A percentile compares a stretch with the other conserved stretches of the same genome.
Evolutionary conservation across 2,113 vertebrate species (phyloP).

Genomic region (Brienomyrus brachyistius): DNA sequence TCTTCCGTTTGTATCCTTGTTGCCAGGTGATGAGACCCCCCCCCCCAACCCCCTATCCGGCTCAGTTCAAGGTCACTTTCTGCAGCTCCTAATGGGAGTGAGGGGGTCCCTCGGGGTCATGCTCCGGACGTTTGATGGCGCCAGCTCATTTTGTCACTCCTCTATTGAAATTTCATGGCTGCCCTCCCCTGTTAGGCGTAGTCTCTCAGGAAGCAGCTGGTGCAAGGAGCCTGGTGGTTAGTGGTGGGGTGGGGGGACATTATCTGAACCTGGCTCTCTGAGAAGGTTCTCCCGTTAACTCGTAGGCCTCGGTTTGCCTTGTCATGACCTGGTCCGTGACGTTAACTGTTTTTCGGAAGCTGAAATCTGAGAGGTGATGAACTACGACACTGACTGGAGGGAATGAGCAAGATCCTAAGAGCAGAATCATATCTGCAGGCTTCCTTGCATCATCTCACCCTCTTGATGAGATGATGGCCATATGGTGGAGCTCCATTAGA

Average conservation of each 20-base stretch:
- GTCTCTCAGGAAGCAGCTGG: conserved; percentile 15
- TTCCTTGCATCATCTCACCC: not conserved
- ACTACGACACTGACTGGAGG: not conserved
- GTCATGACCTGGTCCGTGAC: not conserved
- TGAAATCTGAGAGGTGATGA: not conserved
- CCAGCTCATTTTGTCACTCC: conserved; percentile 13
- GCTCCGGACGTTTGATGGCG: not conserved
- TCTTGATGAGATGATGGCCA: not conserved
- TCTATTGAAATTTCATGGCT: conserved; percentile 17
- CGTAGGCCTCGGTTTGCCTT: not conserved
- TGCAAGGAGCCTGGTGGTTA: not conserved
- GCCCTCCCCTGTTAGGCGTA: not conserved
- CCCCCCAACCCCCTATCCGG: not conserved
- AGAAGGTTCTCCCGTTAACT: not conserved
- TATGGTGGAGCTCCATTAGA: not conserved
- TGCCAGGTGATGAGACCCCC: conserved; percentile 10
- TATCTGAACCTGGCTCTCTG: not conserved
- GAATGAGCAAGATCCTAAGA: not conserved
- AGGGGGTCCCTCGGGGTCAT: not conserved
- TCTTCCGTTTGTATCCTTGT: conserved; percentile 15
- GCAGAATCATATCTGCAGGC: not conserved
- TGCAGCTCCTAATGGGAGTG: not conserved
- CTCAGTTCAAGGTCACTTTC: conserved; percentile 25
- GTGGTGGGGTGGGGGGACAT: not conserved
- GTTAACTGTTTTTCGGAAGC: not conserved